phyloP scores from a whole-genome alignment of 2,888 invertebrate genomes.

The Anorthoa munda region DNA sequence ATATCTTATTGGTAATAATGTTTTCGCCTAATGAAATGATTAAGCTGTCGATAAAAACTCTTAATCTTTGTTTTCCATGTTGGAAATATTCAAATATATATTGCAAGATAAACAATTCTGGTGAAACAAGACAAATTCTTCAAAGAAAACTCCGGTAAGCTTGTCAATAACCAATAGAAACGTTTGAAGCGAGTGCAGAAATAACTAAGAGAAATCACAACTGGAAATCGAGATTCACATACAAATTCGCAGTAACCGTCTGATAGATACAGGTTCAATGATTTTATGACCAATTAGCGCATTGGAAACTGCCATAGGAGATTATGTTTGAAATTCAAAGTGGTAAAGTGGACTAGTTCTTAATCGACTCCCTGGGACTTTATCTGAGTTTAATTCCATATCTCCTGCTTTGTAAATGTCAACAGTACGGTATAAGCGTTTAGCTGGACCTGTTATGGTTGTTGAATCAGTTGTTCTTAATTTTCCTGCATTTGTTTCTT shows the following conservation, averaged over 20 bases:
- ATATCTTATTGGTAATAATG: slow-evolving; percentile 20
- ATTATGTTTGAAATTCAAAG: slow-evolving; percentile 63
- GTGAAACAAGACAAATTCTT: background rate
- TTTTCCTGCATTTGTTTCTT: background rate
- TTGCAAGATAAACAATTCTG: too few species aligned
- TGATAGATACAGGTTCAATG: slow-evolving; percentile 52
- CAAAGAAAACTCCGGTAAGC: slow-evolving; percentile 6
- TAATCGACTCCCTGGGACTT: slow-evolving; percentile 69
- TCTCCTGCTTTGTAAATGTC: slow-evolving; percentile 70
- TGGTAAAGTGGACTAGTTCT: slow-evolving; percentile 74
- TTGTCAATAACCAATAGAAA: slow-evolving; percentile 27
- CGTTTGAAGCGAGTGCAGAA: slow-evolving; percentile 27
- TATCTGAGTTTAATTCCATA: slow-evolving; percentile 65
- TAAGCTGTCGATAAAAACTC: background rate
- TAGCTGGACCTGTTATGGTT: slow-evolving; percentile 34
- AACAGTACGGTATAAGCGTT: slow-evolving; percentile 62
- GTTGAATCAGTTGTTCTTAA: background rate
- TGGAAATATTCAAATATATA: too few species aligned
- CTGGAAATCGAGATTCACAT: slow-evolving; percentile 48
- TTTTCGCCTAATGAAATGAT: slow-evolving; percentile 20
- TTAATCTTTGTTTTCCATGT: background rate
- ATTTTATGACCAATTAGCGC: slow-evolving; percentile 67
- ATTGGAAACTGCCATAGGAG: slow-evolving; percentile 58
- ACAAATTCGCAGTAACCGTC: slow-evolving; percentile 53
- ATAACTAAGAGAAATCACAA: slow-evolving; percentile 54